Evolutionary conservation across 1,140 invertebrate species (phyloP), one percentile per base, ranked within the genome.

Genomic region (Hermatobates lingyangjiaoensis): DNA sequence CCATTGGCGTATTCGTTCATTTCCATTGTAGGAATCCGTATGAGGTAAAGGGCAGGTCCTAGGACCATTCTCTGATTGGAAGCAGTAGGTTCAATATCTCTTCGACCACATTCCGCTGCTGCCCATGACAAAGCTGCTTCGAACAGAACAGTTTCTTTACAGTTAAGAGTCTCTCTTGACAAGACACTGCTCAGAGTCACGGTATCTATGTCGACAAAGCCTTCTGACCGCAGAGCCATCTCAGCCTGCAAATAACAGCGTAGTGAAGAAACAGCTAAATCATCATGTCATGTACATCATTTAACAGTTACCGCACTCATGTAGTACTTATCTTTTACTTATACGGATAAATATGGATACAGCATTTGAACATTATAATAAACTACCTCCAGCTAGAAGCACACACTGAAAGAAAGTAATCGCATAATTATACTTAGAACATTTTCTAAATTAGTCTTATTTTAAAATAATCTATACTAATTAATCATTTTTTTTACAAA

Each of bases 51-150:
- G 34, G 84, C 81, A 62, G 76, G 75, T 27, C 84, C 85, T 54
- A 87, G 63, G 63, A 86, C 76, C 27, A 72, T 69, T 51, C 83
- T 69, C 66, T 80, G 81, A 59, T 68, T 70, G 44, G 63, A 62
- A 34, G 61, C 46, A 2, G 79, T 82, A 0, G 76, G 71, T 52
- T 88, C 83, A 26, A 89, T 70, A 53, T 87, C 84, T 65, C 80
- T 75, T 48, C 87, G 71, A 27, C 72, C 61, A 64, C 87, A 91
- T 68, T 91, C 87, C 4, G 86, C 84, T 27, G 76, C 73, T 0
- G 89, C 87, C 88, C 89, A 92, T 60, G 80, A 79, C 27, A 91
- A 67, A n/a, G 87, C 85, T 34, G 87, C 87, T 63, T 89, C 83
- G 68, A 90, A 87, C 40, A 93, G 67, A 64, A 84, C 79, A 58